A percentile compares a stretch with the other conserved stretches of the same genome.
Evolutionary conservation across 2,888 invertebrate genomes (phyloP).

Genomic region (Macroteleia sp.): DNA sequence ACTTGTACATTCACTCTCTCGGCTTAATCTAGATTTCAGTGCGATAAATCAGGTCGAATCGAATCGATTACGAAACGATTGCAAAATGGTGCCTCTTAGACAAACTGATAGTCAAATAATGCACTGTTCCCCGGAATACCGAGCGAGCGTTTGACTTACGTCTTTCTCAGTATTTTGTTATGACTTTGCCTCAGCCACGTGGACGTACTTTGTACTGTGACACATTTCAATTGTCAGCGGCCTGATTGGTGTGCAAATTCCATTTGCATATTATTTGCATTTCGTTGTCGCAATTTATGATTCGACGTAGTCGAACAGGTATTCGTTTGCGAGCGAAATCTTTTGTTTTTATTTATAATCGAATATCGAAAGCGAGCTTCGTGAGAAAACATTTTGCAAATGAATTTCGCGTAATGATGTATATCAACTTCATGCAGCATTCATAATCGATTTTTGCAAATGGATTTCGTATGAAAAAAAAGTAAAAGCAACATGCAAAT

Average conservation of each 20-base stretch:
- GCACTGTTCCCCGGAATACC: slow-evolving; percentile 53
- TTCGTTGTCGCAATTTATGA: slow-evolving; percentile 38
- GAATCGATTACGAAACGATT: slow-evolving; percentile 64
- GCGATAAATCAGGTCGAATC: slow-evolving; percentile 64
- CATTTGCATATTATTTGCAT: slow-evolving; percentile 58
- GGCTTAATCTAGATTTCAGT: slow-evolving; percentile 62
- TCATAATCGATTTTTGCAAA: too few species aligned
- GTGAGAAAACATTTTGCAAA: too few species aligned
- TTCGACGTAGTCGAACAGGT: slow-evolving; percentile 19
- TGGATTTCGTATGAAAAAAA: too few species aligned
- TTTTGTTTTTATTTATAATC: too few species aligned
- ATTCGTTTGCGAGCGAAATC: too few species aligned
- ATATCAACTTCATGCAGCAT: too few species aligned
- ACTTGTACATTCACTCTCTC: slow-evolving; percentile 62
- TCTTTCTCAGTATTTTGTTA: slow-evolving; percentile 47
- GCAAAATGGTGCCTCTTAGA: slow-evolving; percentile 64
- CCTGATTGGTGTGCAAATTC: slow-evolving; percentile 35
- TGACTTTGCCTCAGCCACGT: slow-evolving; percentile 29
- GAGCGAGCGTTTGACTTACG: slow-evolving; percentile 34
- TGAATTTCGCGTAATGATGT: too few species aligned
- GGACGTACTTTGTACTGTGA: slow-evolving; percentile 54
- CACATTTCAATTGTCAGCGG: slow-evolving; percentile 51
- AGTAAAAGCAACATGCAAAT: too few species aligned
- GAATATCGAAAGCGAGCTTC: too few species aligned
- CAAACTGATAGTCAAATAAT: slow-evolving; percentile 64